A percentile compares a stretch with the other conserved stretches of the same genome.
These are phyloP conservation scores for Conus canariensis DNA, from an alignment of 2,888 invertebrate species.

Conservation along the genomic window DNA sequence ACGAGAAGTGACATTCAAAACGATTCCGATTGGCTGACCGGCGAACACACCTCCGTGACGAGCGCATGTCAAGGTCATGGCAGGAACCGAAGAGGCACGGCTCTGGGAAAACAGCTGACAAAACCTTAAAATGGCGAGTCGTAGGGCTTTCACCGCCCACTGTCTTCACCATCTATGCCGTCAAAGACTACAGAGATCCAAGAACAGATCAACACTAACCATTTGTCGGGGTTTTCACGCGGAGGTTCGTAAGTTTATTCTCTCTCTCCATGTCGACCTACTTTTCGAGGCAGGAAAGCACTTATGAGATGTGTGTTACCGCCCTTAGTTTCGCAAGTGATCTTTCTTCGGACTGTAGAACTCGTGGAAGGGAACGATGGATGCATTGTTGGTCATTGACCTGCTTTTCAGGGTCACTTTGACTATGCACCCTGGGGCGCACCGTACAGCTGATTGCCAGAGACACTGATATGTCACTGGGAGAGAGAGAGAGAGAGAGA, in stretches of 20 bases:
- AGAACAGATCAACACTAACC: background rate
- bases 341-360: background rate
- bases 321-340: background rate
- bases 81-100: conserved; percentile 11
- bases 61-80: conserved; percentile 46
- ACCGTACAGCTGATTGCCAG: background rate
- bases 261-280: background rate
- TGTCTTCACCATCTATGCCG: conserved; percentile 29
- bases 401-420: conserved; percentile 6
- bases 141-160: conserved; percentile 46
- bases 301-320: background rate
- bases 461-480: background rate
- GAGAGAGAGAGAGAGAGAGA: too few species aligned
- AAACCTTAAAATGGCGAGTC: conserved; percentile 49
- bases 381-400: background rate
- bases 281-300: background rate
- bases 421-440: background rate
- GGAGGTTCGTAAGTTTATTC: conserved; percentile 24
- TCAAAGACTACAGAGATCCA: conserved; percentile 3
- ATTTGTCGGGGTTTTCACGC: conserved; percentile 31
- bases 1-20: background rate
- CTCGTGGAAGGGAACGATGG: background rate
- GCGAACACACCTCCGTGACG: conserved; percentile 47
- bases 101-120: conserved; percentile 52
- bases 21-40: conserved; percentile 38